A percentile compares a stretch with the other conserved stretches of the same genome.
Evolutionary conservation across 2,888 invertebrate genomes (phyloP).

Genomic region (Drosophila koepferae): DNA sequence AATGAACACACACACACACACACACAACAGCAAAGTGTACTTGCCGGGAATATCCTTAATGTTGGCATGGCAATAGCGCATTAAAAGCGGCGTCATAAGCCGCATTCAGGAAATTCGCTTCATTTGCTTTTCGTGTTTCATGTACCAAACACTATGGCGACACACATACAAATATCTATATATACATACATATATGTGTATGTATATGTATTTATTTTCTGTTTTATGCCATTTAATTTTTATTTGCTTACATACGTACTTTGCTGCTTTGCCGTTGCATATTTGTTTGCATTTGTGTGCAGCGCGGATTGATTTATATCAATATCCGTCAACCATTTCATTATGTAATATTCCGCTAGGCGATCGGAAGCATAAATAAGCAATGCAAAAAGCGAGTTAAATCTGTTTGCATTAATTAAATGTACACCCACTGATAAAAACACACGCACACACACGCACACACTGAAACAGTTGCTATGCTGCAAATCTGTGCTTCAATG

Average conservation of each 20-base stretch:
- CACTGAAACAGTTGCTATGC: neutral
- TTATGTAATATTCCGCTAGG: constrained; percentile 65
- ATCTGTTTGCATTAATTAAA: constrained; percentile 80
- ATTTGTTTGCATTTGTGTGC: constrained; percentile 53
- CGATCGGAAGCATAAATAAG: constrained; percentile 54
- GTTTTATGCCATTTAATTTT: constrained; percentile 68
- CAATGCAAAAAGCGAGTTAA: constrained; percentile 59
- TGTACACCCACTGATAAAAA: constrained; percentile 37
- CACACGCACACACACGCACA: constrained; percentile 2
- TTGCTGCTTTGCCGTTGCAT: constrained; percentile 19
- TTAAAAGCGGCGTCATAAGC: constrained; percentile 36
- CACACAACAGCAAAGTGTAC: neutral
- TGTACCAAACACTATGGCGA: neutral
- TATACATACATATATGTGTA: too few species aligned
- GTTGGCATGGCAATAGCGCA: constrained; percentile 31
- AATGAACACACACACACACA: neutral
- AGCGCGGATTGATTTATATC: constrained; percentile 74
- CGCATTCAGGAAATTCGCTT: constrained; percentile 27
- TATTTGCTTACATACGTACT: constrained; percentile 56
- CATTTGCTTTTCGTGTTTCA: constrained; percentile 25
- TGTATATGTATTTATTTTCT: constrained; percentile 14
- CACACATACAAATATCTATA: neutral
- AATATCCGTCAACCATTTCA: constrained; percentile 75
- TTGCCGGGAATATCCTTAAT: constrained; percentile 4
- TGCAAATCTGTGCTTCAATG: constrained; percentile 5